Percentiles rank a stretch among this genome's conserved stretches.
phyloP scores from a whole-genome alignment of 2,888 invertebrate genomes.

The Lepetodrilus schrolli region DNA sequence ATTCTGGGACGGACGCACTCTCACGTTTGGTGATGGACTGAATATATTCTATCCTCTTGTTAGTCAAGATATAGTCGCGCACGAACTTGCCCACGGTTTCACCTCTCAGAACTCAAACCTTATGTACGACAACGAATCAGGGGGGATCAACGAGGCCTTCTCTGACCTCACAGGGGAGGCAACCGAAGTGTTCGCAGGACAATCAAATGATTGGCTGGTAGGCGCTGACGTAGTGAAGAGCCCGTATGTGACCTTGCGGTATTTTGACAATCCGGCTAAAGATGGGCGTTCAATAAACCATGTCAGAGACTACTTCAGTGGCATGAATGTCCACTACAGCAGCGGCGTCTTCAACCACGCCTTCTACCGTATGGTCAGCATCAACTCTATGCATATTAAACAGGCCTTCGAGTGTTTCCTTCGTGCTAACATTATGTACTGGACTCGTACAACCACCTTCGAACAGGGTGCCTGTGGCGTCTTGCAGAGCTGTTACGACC shows the following conservation, averaged over 20 bases:
- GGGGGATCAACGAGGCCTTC: conserved; percentile 60
- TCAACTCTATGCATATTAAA: conserved; percentile 31
- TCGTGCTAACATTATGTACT: conserved; percentile 52
- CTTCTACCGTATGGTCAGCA: conserved; percentile 45
- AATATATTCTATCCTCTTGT: conserved; percentile 47
- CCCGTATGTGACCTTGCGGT: conserved; percentile 38
- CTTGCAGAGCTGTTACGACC: conserved; percentile 51
- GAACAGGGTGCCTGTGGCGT: conserved; percentile 54
- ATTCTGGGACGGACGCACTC: conserved; percentile 55
- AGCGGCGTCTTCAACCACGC: conserved; percentile 55
- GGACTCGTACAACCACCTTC: conserved; percentile 46
- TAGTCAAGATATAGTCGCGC: conserved; percentile 51
- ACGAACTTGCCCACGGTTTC: conserved; percentile 59
- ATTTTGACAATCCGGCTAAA: conserved; percentile 49
- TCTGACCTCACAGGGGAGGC: conserved; percentile 56
- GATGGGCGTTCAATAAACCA: conserved; percentile 54
- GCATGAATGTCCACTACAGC: conserved; percentile 51
- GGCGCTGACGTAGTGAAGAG: conserved; percentile 41
- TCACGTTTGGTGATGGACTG: conserved; percentile 54
- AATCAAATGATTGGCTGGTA: conserved; percentile 40
- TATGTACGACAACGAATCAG: conserved; percentile 51
- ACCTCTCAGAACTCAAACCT: conserved; percentile 50
- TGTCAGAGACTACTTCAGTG: conserved; percentile 38
- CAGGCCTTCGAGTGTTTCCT: conserved; percentile 50
- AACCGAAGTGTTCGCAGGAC: conserved; percentile 40